Conservation (phyloP, 2,113 vertebrate species). For the Gavialis gangeticus region DNA sequence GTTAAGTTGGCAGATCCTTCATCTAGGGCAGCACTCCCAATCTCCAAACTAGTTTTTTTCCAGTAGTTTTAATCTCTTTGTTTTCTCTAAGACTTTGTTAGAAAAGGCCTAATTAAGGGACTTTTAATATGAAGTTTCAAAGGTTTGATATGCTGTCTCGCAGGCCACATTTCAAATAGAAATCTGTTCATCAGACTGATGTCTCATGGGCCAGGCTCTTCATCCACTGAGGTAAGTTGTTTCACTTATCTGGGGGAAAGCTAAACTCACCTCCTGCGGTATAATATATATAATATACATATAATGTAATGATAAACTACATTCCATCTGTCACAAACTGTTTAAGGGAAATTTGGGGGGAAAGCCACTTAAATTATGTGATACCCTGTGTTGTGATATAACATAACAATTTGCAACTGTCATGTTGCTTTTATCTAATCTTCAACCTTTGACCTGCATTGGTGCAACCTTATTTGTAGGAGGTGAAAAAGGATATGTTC, state of each 20-base stretch:
- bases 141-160: background rate
- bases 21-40: background rate
- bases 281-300: no score
- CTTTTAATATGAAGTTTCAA: background rate
- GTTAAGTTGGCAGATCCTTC: background rate
- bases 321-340: background rate
- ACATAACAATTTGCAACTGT: background rate
- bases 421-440: background rate
- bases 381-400: background rate
- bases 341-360: background rate
- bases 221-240: background rate
- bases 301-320: background rate
- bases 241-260: background rate
- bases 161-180: rapidly evolving
- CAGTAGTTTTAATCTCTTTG: background rate
- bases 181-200: background rate
- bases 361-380: background rate
- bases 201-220: background rate
- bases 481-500: background rate
- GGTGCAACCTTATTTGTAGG: background rate
- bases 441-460: background rate
- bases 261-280: background rate
- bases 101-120: background rate
- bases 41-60: background rate
- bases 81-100: background rate